Evolutionary conservation across 2,888 invertebrate species (phyloP), one percentile per base, ranked within the genome.

Genomic region (Archips crataeganus): DNA sequence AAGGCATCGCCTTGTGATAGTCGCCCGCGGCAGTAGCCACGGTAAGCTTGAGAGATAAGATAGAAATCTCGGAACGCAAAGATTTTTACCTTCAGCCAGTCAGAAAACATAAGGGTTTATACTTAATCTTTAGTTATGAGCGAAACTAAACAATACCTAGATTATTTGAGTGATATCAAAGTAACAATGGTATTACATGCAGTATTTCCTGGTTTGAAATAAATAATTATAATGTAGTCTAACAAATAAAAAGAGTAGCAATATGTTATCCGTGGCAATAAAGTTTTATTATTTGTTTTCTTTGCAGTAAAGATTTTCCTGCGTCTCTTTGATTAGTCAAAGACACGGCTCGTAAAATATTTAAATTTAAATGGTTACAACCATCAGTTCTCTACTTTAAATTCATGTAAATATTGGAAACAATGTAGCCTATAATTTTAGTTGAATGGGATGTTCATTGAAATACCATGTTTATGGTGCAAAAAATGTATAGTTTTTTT

Each of bases 11-110:
- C 61, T 60, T 60, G 54, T 42, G 66, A 63, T 62, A 73, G 68
- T 69, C 60, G 70, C 64, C 54, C 66, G 54, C 49, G 45, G 10
- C 47, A 68, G 74, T 64, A 70, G 74, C 67, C 66, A 60, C 9
- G 8, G 60, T 74, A 71, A 74, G 67, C 74, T 64, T 39, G 9
- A 13, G 0, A 70, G 75, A 75, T 75, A 75, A 75, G 75, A 70
- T 70, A 71, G 42, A 74, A 75, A 74, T 71, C 74, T 70, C 63
- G 39, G 63, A 67, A 75, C 62, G 62, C 73, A 63, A 64, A 70
- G 69, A 70, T 70, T 74, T 74, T 65, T 54, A 70, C 54, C 51
- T 57, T 39, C 51, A 66, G 59, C 11, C 45, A 51, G 61, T 69
- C 64, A 23, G 66, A 75, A 68, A 75, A 73, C 69, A 75, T 64